phyloP scores from a whole-genome alignment of 2,797 vertebrate genomes.

The Xenentodon cancila region DNA sequence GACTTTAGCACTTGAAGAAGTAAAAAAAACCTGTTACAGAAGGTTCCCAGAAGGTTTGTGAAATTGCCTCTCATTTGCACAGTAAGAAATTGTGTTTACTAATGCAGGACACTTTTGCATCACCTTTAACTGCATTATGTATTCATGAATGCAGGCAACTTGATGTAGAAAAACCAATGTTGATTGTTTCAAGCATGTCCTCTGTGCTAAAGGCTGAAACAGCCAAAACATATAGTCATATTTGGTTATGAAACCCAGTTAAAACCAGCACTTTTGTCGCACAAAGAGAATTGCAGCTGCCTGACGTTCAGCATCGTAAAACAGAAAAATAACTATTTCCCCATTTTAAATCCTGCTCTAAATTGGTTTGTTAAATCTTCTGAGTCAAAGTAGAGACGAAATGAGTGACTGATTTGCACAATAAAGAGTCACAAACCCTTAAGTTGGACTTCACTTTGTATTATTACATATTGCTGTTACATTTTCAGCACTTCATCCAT shows the following conservation, averaged over 20 bases:
- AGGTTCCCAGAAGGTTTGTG: constrained; percentile 20
- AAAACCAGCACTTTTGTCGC: background rate
- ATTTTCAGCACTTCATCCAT: constrained; percentile 33
- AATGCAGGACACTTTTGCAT: constrained; percentile 39
- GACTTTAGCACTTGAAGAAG: background rate
- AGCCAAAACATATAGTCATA: too few species aligned
- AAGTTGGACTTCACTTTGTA: constrained; percentile 31
- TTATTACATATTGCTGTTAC: constrained; percentile 39
- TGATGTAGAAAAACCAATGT: constrained; percentile 25
- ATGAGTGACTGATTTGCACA: constrained; percentile 56
- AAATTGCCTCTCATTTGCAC: constrained; percentile 41
- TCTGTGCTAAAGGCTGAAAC: background rate
- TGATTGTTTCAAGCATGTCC: constrained; percentile 30
- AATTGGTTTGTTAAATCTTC: constrained; percentile 54
- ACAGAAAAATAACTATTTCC: constrained; percentile 24
- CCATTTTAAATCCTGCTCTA: constrained; percentile 22
- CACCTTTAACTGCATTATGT: constrained; percentile 1
- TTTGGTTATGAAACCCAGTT: too few species aligned
- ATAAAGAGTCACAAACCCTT: constrained; percentile 54
- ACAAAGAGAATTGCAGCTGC: constrained; percentile 16
- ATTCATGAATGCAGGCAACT: constrained; percentile 29
- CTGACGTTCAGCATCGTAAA: constrained; percentile 34
- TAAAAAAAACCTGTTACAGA: constrained; percentile 33
- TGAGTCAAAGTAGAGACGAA: constrained; percentile 42
- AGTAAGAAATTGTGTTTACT: constrained; percentile 43